Conservation (phyloP, 1,140 invertebrate species). For the Heterodera schachtii region DNA sequence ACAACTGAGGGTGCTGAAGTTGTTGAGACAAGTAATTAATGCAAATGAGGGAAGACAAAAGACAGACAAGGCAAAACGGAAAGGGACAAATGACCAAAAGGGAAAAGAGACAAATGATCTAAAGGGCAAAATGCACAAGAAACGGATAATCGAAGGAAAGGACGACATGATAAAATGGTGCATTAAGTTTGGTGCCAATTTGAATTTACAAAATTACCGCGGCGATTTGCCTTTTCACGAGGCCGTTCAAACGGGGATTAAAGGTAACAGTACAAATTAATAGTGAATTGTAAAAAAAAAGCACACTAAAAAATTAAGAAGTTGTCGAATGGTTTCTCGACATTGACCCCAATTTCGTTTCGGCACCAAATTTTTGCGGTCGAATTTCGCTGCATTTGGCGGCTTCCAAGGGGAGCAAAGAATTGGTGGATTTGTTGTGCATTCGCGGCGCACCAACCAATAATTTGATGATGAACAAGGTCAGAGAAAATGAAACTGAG, state of each 20-base stretch:
- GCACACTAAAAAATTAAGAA: conserved; percentile 35
- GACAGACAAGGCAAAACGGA: no score
- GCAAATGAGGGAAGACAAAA: no score
- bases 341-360: conserved; percentile 80
- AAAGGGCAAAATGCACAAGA: no score
- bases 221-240: conserved; percentile 91
- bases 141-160: not conserved
- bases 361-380: conserved; percentile 87
- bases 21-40: conserved; percentile 69
- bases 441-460: conserved; percentile 66
- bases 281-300: not conserved
- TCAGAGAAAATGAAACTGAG: not conserved
- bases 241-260: conserved; percentile 84
- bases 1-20: conserved; percentile 80
- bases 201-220: conserved; percentile 87
- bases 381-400: conserved; percentile 89
- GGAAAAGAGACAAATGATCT: no score
- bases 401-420: conserved; percentile 87
- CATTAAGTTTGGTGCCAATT: conserved; percentile 77
- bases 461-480: conserved; percentile 65
- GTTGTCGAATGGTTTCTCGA: conserved; percentile 76
- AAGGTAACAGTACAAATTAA: conserved; percentile 68
- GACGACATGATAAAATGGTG: not conserved
- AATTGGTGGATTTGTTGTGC: conserved; percentile 76
- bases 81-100: no score